Evolutionary conservation across 2,113 vertebrate genomes (phyloP), one percentile per base, ranked within the genome.

Genomic region (Otis tarda): DNA sequence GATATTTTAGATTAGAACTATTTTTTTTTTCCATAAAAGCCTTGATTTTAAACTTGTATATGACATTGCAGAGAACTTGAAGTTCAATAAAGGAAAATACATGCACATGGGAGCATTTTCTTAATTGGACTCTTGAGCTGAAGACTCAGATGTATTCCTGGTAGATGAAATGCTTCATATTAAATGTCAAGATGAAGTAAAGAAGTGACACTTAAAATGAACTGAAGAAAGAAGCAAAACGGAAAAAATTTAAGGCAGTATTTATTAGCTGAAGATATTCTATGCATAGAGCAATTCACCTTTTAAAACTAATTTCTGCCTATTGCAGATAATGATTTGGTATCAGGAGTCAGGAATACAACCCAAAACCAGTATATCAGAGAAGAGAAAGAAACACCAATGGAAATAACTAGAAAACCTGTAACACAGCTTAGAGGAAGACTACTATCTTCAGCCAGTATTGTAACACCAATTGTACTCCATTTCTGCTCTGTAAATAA

Each of bases 181-280:
- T 92, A 93, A 97, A 85, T 96, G 65, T 97, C 93, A 95, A 96
- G 86, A 78, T 87, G 88, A 81, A 93, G 87, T 81, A 47, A 94
- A 94, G 94, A 96, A 93, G 27, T 95, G 91, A 93, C 95, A 92
- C 96, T 96, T 96, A 84, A 95, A 96, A 39, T 91, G 94, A 96
- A 94, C 47, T 39, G 80, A 70, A 74, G 78, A 79, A 67, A 85
- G 77, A 69, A 95, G 83, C 69, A 85, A 96, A 94, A 93, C 0
- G 14, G 61, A 91, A 86, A 47, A 74, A 86, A 94, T 94, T 87
- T 84, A 94, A 91, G 80, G 80, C 37, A 41, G 49, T 9, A 1
- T 84, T 95, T 96, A 96, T 89, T 93, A 95, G 80, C 45, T 23
- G 28, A 87, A 55, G 80, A 89, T 82, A 90, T 65, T 67, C 43